Evolutionary conservation across 1,140 invertebrate species (phyloP), one percentile per base, ranked within the genome.

Genomic region (Centruroides sculpturatus): DNA sequence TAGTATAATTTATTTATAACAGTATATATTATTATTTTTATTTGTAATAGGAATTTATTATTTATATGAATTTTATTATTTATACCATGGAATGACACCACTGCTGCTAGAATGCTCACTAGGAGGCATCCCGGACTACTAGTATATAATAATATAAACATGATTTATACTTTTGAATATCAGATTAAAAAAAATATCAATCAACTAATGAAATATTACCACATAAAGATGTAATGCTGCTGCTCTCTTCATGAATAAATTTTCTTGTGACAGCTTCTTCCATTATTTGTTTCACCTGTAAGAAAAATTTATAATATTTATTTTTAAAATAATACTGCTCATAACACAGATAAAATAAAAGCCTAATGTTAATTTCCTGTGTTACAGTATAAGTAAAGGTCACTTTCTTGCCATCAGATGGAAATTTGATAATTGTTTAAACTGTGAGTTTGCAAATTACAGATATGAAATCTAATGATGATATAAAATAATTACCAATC

Each of bases 191-290:
- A 59, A n/a, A 51, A 34, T 7, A 62, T 34, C 4, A 6, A 60
- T 36, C 23, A 35, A 41, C 10, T 47, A 56, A 10, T 12, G 13
- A 9, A 34, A 66, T 68, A 74, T 75, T 73, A 84, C 85, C 85
- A 77, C 87, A 93, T 5, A 94, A 78, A 9, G 88, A 84, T 34
- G 86, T 92, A 46, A 93, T 86, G 57, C 84, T 85, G 59, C 87
- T 86, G 71, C 88, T 91, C 66, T 93, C 89, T 76, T 93, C 89
- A 72, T 92, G 88, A 9, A 93, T 86, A 73, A 89, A 92, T 75
- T 92, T 92, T 63, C 85, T 80, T 1, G 89, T 93, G 3, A 93
- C 91, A 48, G 89, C 87, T 76, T 93, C 90, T 78, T 94, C 91
- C 89, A 93, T 94, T 51, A 94, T 84, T 73, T 89, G 85, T 69